Base-by-base conservation (phyloP, 2,113 vertebrate species). In the Neodon shergylaensis region DNA sequence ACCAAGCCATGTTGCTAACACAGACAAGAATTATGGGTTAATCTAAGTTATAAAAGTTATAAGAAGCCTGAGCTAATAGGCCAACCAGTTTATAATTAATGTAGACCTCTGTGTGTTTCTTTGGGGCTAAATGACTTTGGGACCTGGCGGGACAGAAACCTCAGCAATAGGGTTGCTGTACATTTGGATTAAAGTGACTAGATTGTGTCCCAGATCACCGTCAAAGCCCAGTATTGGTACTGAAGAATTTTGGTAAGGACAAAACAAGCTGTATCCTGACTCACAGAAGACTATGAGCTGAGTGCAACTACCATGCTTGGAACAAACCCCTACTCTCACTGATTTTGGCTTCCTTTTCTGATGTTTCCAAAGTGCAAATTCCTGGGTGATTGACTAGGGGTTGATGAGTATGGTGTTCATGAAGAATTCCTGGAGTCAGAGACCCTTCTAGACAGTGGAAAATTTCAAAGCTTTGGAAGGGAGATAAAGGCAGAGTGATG, bases 281-380 rank as follows among this genome's bases (percentile, higher is more conserved):
- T 21, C 47, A 58, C 28, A 1, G 58, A 44, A 52, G 79, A 47
- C 39, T 36, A 44, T 52, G 0, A 3, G 8, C 4, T 6, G 9
- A 1, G 33, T 1, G 12, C 66, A 66, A 49, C 36, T 47, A 49
- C 11, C n/a, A 63, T 17, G 1, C 13, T 26, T 28, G 77, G 39
- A 31, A 26, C 0, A 0, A 28, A 5, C 49, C 47, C n/a, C 44
- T 6, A 19, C 22, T 9, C 0, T 12, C 36, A n/a, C 17, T 5
- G 8, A 65, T 21, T n/a, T 61, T 24, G 16, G 0, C 61, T 72
- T 93, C 16, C 36, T 14, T 28, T 6, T 49, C 14, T 78, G 68
- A 85, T 0, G 0, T 4, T 79, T 73, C 0, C 0, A 4, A 92
- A 78, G 73, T 28, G 24, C 39, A 24, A 44, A 79, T 0, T 44